phyloP scores from a whole-genome alignment of 2,797 vertebrate genomes.

The Geotrypetes seraphini region DNA sequence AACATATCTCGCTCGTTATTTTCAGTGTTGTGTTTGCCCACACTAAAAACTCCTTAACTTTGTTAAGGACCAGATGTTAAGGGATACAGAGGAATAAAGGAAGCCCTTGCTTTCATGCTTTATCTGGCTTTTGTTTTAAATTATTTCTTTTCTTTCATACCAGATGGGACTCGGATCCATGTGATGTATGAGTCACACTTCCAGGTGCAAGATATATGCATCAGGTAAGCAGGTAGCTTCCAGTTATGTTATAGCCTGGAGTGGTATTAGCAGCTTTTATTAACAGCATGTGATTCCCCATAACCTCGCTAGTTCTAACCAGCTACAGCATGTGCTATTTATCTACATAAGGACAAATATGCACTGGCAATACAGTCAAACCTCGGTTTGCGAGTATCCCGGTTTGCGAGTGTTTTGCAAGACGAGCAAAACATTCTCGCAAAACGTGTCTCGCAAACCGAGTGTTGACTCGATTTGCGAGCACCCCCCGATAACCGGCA shows the following conservation, averaged over 20 bases:
- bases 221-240: conserved; percentile 14
- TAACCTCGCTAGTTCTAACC: conserved; percentile 5
- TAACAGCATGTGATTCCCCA: conserved; percentile 9
- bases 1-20: too few species aligned
- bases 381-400: too few species aligned
- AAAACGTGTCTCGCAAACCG: too few species aligned
- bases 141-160: not conserved
- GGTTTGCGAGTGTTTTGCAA: too few species aligned
- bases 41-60: too few species aligned
- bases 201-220: conserved; percentile 2
- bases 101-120: not conserved
- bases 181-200: not conserved
- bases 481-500: too few species aligned
- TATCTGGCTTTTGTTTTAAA: not conserved
- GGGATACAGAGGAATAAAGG: too few species aligned
- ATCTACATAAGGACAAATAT: not conserved
- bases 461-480: too few species aligned
- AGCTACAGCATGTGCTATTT: conserved; percentile 7
- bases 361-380: too few species aligned
- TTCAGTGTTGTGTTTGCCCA: too few species aligned
- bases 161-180: conserved; percentile 10
- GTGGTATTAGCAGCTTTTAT: conserved; percentile 20
- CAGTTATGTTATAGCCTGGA: conserved; percentile 7
- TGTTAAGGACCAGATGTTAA: too few species aligned
- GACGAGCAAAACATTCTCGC: too few species aligned